A percentile compares a stretch with the other conserved stretches of the same genome.
Evolutionary conservation across 2,797 vertebrate genomes (phyloP).

Genomic region (Pangasius larnaudii): DNA sequence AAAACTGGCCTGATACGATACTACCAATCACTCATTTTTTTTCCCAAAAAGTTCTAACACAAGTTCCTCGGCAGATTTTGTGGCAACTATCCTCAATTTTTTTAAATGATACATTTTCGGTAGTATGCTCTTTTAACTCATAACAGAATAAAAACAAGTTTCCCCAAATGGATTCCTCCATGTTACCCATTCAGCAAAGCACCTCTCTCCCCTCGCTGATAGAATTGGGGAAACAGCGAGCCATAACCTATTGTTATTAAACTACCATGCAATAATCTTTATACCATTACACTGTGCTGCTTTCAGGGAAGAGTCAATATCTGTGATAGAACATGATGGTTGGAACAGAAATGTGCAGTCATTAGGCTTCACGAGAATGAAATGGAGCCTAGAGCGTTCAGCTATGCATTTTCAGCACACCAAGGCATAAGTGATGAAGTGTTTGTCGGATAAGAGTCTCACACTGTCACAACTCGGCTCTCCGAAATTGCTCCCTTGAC

Average conservation of each 20-base stretch:
- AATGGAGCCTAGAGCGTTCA: conserved; percentile 48
- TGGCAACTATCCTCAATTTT: not conserved
- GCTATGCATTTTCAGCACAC: conserved; percentile 29
- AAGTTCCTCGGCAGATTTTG: not conserved
- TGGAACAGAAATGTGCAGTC: conserved; percentile 32
- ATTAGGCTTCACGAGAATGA: conserved; percentile 42
- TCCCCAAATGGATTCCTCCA: conserved; percentile 29
- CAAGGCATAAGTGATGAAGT: conserved; percentile 42
- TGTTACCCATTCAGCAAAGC: conserved; percentile 38
- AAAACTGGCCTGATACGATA: not conserved
- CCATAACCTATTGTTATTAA: conserved; percentile 54
- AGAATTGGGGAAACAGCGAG: conserved; percentile 46
- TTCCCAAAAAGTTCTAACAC: not conserved
- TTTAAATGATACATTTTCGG: not conserved
- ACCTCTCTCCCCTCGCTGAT: conserved; percentile 32
- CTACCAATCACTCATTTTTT: not conserved
- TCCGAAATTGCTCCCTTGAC: conserved; percentile 36
- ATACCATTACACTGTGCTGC: conserved; percentile 38
- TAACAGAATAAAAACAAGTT: conserved; percentile 25
- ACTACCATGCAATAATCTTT: conserved; percentile 50
- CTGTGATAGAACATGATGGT: conserved; percentile 43
- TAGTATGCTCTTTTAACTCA: conserved; percentile 19
- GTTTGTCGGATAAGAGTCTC: conserved; percentile 43
- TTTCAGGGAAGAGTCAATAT: conserved; percentile 47
- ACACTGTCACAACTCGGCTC: conserved; percentile 41